phyloP scores from a whole-genome alignment of 2,888 invertebrate species.

The Andrena praecox region DNA sequence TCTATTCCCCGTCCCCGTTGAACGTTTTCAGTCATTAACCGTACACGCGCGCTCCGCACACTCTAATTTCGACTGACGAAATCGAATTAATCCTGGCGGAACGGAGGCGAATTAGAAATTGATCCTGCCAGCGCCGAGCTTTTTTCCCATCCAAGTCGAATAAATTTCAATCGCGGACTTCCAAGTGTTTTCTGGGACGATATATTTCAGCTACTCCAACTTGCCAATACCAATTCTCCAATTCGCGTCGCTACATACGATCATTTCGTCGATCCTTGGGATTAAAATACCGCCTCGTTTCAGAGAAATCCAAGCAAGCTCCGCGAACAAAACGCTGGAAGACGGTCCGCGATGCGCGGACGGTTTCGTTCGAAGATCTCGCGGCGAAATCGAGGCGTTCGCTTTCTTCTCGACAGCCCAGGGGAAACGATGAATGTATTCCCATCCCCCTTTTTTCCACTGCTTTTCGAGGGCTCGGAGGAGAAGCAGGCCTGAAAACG shows the following conservation, averaged over 20 bases:
- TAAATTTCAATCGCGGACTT: not conserved
- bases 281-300: too few species aligned
- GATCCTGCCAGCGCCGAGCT: constrained; percentile 11
- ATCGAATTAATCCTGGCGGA: constrained; percentile 57
- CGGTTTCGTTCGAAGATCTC: constrained; percentile 41
- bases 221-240: too few species aligned
- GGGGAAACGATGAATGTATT: constrained; percentile 61
- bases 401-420: constrained; percentile 50
- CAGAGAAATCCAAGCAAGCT: constrained; percentile 7
- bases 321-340: constrained; percentile 24
- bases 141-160: not conserved
- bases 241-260: too few species aligned
- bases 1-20: constrained; percentile 26
- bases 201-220: not conserved
- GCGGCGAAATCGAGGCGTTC: constrained; percentile 48
- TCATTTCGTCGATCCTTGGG: too few species aligned
- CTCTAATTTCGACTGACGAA: constrained; percentile 60
- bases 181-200: not conserved
- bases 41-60: constrained; percentile 42
- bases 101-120: constrained; percentile 57
- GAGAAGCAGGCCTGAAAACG: constrained; percentile 64
- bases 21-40: constrained; percentile 63
- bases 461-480: constrained; percentile 46
- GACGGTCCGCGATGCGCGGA: not conserved
- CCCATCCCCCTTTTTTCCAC: constrained; percentile 18